These are phyloP conservation scores for Semnornis frantzii DNA, from an alignment of 2,113 vertebrate species.

Conservation along the genomic window DNA sequence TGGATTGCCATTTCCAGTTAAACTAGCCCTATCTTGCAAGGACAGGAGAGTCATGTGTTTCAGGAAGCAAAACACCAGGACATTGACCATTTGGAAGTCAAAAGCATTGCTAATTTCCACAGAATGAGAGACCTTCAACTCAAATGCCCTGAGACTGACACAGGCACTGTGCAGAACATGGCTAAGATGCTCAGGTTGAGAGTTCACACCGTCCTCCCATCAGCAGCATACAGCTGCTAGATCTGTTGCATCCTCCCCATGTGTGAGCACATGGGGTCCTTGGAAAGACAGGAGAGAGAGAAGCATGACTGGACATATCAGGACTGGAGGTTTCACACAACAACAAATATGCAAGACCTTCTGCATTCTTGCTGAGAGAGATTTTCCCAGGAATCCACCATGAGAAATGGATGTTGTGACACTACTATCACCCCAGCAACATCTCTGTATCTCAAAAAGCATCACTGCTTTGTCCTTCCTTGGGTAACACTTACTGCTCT, in stretches of 20 bases:
- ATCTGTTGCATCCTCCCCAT: fast-evolving
- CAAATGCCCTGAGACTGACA: background rate
- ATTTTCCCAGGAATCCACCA: background rate
- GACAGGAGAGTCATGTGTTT: background rate
- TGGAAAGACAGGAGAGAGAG: background rate
- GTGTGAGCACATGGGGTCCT: fast-evolving
- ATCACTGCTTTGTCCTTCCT: background rate
- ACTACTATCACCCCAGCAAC: background rate
- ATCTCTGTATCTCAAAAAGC: background rate
- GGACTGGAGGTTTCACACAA: background rate
- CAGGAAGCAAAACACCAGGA: background rate
- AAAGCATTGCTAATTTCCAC: background rate
- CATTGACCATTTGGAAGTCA: background rate
- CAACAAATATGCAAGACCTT: background rate
- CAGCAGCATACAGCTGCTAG: background rate
- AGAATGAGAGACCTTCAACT: background rate
- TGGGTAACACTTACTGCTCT: background rate
- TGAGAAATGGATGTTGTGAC: fast-evolving
- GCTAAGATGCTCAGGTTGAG: background rate
- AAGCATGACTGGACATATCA: background rate
- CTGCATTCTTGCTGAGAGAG: background rate
- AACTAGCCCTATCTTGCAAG: background rate
- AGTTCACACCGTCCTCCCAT: background rate
- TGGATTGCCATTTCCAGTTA: background rate
- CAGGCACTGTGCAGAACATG: background rate